Base-by-base conservation (phyloP, 2,888 invertebrate species). In the Sinodicranocentrus sp. region DNA sequence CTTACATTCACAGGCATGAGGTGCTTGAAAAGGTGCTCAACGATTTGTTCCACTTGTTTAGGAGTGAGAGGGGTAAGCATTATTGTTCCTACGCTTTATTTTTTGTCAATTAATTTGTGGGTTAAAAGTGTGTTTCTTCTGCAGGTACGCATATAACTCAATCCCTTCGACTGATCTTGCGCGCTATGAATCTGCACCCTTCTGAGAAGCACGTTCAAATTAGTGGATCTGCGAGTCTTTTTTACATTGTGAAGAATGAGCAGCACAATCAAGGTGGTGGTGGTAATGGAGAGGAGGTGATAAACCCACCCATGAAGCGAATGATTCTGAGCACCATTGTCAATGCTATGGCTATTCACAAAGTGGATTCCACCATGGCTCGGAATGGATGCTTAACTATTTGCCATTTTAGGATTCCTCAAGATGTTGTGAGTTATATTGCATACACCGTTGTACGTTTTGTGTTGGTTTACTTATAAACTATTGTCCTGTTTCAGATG, bases 301-400 rank as follows among this genome's bases (percentile, higher is more conserved):
- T 80, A 63, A 80, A 80, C 33, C 80, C 80, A 44, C 80, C 80
- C 0, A 80, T 96, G 84, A 96, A 96, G 90, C 93, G 94, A 89
- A 93, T 94, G 89, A 95, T 97, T 82, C 95, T 98, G 75, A 93
- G 94, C 0, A 94, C 95, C 0, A 82, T 84, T 23, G 92, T 98
- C 43, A 95, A 96, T 90, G 97, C 95, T 19, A 98, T 98, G 97
- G 95, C 95, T 89, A 93, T 94, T 73, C 96, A 97, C 90, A 93
- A 94, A 84, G 93, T 94, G 39, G 97, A 98, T 90, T 95, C 96
- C 88, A 97, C 96, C 26, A 97, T 98, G 97, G 95, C 98, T 94
- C 92, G 98, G 75, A 98, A 99, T 91, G 98, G 98, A 71, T 98
- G 98, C 91, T 93, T 98, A 83, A 97, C 97, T 0, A 92, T 98